Base-by-base conservation (phyloP, 2,888 invertebrate species). In the Caenorhabditis afra region DNA sequence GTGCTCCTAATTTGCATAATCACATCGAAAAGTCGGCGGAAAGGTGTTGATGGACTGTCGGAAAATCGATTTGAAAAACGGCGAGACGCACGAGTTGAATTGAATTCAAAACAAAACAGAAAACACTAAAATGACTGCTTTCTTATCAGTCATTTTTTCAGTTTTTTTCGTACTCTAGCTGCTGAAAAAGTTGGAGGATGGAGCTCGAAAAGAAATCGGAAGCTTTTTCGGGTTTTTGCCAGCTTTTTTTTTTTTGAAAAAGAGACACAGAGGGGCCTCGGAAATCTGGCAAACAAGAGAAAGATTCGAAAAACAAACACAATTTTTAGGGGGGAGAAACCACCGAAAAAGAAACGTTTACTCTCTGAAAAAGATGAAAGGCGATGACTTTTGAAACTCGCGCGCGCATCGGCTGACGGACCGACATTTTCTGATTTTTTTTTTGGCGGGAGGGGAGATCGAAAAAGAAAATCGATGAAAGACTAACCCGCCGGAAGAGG, bases 221-320 rank as follows among this genome's bases (percentile, higher is more conserved):
- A 45, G 14, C 10, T 12, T n/a, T 47, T 20, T 20, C 16, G 20
- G 20, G n/a, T n/a, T n/a, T n/a, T n/a, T n/a, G n/a, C n/a, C n/a
- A n/a, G n/a, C 16, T 3, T 8, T 50, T 50, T 4, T 11, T 20
- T 20, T 22, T 23, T 10, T 7, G 14, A 18, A 12, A 22, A 50
- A 22, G 22, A 41, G 41, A 39, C 12, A 52, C 16, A 44, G 18
- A 16, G 39, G 44, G 49, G 49, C 45, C 53, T 50, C 59, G 53
- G 61, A 73, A 73, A 64, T 73, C 58, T 73, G 64, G 73, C 73
- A 73, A 73, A 73, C 64, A 73, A 73, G 53, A 14, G 1, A 16
- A 4, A 52, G 45, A 61, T 73, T 73, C 57, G 73, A 73, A 73
- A 73, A 73, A 73, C 73, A 73, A 73, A 73, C 73, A 73, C 73